Evolutionary conservation across 2,888 invertebrate species (phyloP).

Genomic region (Epistrophe eligans): DNA sequence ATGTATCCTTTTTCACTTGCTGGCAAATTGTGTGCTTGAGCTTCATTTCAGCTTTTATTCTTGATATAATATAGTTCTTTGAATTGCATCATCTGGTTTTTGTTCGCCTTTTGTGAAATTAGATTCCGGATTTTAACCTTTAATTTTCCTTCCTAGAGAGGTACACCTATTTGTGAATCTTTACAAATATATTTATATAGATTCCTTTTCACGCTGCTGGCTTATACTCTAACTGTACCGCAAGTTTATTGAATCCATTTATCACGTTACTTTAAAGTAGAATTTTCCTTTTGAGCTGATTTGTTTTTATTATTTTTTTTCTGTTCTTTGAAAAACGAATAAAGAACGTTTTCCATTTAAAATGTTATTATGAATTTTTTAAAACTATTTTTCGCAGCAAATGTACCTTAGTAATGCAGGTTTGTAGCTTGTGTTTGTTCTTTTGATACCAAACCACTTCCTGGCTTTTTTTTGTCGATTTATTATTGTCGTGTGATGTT

Average conservation of each 20-base stretch:
- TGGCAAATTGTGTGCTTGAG: conserved; percentile 16
- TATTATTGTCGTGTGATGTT: conserved; percentile 46
- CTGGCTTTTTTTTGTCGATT: conserved; percentile 53
- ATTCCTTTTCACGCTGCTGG: conserved; percentile 1
- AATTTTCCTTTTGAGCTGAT: not conserved
- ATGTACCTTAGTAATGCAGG: not conserved
- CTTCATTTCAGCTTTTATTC: conserved; percentile 40
- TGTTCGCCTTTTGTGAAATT: conserved; percentile 34
- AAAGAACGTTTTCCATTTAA: conserved; percentile 43
- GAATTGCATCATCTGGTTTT: not conserved
- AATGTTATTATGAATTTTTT: conserved; percentile 37
- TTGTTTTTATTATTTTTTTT: too few species aligned
- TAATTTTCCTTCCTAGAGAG: conserved; percentile 48
- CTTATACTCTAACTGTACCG: conserved; percentile 27
- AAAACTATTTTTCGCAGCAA: not conserved
- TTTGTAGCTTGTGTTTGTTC: conserved; percentile 5
- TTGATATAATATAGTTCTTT: not conserved
- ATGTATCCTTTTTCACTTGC: conserved; percentile 16
- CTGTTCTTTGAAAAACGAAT: not conserved
- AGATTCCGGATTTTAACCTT: conserved; percentile 49
- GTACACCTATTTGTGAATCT: not conserved
- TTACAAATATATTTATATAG: not conserved
- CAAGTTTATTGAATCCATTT: conserved; percentile 53
- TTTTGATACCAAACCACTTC: conserved; percentile 34
- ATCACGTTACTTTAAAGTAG: conserved; percentile 22